These are phyloP conservation scores for Drosophila tsacasi DNA, from an alignment of 1,140 invertebrate genomes.

Conservation along the genomic window DNA sequence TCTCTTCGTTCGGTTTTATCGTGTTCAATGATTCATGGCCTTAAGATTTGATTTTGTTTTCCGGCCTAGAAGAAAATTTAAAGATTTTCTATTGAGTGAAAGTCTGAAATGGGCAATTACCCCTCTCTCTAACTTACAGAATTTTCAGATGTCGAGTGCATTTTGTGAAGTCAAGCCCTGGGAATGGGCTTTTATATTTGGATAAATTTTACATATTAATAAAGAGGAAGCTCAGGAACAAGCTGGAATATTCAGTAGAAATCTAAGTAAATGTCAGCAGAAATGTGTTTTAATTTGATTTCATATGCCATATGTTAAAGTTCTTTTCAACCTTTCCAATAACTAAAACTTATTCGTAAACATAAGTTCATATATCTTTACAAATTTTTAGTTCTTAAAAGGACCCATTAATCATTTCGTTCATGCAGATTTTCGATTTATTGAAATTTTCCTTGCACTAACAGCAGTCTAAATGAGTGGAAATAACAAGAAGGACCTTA, in stretches of 20 bases:
- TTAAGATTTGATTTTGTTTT: constrained; percentile 68
- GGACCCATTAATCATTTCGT: too few relatives aligned
- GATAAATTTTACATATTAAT: constrained; percentile 2
- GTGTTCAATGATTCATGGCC: constrained; percentile 75
- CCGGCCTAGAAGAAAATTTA: constrained; percentile 10
- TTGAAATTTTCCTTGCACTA: constrained; percentile 1
- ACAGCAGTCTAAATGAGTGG: constrained; percentile 4
- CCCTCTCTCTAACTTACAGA: constrained; percentile 13
- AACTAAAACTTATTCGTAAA: not conserved
- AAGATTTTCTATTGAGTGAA: constrained; percentile 30
- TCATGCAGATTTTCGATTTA: not conserved
- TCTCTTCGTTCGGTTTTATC: constrained; percentile 5
- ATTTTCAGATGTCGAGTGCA: constrained; percentile 11
- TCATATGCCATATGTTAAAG: too few relatives aligned
- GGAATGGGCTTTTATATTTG: not conserved
- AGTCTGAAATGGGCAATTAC: constrained; percentile 46
- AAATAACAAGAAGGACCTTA: constrained; percentile 3
- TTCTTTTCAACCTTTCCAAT: not conserved
- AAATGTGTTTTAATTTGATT: not conserved
- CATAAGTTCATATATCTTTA: not conserved
- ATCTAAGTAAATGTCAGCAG: not conserved
- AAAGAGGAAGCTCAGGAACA: too few relatives aligned
- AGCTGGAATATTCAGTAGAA: not conserved
- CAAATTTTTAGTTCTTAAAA: not conserved
- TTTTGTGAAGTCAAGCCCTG: not conserved